Evolutionary conservation across 2,797 vertebrate genomes (phyloP), one percentile per base, ranked within the genome.

Genomic region (Gallinago solitaria): DNA sequence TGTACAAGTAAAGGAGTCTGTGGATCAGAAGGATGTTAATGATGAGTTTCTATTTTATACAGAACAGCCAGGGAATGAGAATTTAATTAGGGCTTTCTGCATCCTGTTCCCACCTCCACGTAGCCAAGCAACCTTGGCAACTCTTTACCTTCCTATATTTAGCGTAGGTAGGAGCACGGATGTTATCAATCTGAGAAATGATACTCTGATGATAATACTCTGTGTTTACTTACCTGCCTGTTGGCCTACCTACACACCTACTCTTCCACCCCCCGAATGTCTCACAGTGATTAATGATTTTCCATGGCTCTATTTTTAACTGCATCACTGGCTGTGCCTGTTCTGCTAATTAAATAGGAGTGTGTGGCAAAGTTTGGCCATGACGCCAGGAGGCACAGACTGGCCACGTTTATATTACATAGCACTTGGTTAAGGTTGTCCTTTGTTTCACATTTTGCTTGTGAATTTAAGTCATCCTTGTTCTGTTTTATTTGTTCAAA

Each of bases 351-450:
- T 24, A 39, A 93, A 71, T 5, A 28, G 39, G 19, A 79, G 2
- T 8, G 5, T 24, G 30, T 20, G 53, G 41, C 9, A 4, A 8
- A 37, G 9, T 50, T 23, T 32, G 39, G 16, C 64, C 23, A 5
- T 5, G 33, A 68, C 4, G 9, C 27, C 32, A 10, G 2, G 23
- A 43, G 27, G 20, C 11, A 51, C 19, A 4, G 7, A 4, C 6
- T 3, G 18, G 19, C 4, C 15, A 9, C 0, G 0, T 27, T 53
- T 12, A 21, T 15, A 0, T 32, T 21, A 2, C 7, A 0, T 5
- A 11, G 12, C 7, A 4, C 28, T 23, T 3, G 32, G 13, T 18
- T 41, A 20, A 10, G 50, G 2, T 6, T 35, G 16, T 57, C 11
- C 21, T 48, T 47, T 9, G 30, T 24, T 6, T 53, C 57, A 0